Evolutionary conservation across 2,797 vertebrate genomes (phyloP).

Genomic region (Parauchenoglanis punctatus): DNA sequence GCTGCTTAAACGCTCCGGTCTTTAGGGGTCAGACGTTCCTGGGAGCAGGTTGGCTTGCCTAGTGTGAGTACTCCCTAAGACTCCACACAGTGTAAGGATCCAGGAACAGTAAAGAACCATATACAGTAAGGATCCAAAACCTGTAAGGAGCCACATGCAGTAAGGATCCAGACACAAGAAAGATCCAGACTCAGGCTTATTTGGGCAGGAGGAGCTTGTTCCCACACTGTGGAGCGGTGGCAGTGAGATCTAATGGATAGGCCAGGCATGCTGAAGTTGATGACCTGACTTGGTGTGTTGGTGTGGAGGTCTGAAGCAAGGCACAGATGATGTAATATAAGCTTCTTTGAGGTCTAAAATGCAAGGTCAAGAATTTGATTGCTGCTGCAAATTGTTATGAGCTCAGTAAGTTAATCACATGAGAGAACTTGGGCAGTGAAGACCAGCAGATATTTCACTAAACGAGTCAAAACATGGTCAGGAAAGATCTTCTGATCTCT

Average conservation of each 20-base stretch:
- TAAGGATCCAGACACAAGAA: neutral
- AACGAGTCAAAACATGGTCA: slow-evolving; percentile 16
- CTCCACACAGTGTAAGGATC: neutral
- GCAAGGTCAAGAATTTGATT: slow-evolving; percentile 7
- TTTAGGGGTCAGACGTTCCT: too few relatives aligned
- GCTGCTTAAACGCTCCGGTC: too few relatives aligned
- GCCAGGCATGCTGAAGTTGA: neutral
- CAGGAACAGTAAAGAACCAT: too few relatives aligned
- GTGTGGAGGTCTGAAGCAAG: neutral
- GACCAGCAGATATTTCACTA: neutral
- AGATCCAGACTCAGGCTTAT: neutral
- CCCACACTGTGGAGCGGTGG: neutral
- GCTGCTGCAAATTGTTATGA: neutral
- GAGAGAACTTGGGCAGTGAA: neutral
- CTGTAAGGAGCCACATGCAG: neutral
- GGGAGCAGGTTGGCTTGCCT: too few relatives aligned
- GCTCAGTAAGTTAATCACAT: neutral
- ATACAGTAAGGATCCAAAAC: neutral
- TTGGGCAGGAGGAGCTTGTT: neutral
- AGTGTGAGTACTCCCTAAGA: too few relatives aligned
- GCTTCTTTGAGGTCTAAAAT: neutral
- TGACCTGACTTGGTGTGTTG: neutral
- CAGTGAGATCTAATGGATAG: neutral
- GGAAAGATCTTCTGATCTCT: neutral
- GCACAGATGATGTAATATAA: neutral